Base-by-base conservation (phyloP, 2,797 vertebrate species). In the Xenopus petersii region DNA sequence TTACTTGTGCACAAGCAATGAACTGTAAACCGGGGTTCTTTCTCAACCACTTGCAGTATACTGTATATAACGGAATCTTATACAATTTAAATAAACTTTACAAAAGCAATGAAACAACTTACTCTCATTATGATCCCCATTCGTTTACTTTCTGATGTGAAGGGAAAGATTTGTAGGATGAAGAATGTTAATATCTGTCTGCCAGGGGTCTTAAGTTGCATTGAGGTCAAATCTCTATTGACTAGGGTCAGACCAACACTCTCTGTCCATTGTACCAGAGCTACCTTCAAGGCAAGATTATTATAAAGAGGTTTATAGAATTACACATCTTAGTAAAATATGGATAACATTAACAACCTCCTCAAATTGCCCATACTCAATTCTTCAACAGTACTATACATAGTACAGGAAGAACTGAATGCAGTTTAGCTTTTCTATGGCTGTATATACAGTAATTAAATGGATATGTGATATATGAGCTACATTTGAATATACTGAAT, bases 81-180 rank as follows among this genome's bases (percentile, higher is more conserved):
- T 30, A 30, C 26, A 30, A 2, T 30, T 30, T 30, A 30, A 30
- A 30, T 30, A 30, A 1, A 30, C 2, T 30, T 30, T 30, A 4
- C 26, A 30, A 63, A 63, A 63, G 12, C 33, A 46, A 16, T 59
- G 7, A 62, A 81, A 21, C 70, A 63, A 47, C 85, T 71, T 87
- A 98, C 96, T 92, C 92, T 90, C 71, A 98, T 90, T 26, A 99
- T 97, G 90, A 98, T 93, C 72, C 97, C 97, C 97, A 99, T 99
- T 77, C 96, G 92, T 81, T 98, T 99, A 94, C 95, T 96, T 89
- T 98, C 97, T 0, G 97, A 98, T 33, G 97, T 99, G 88, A 98
- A 99, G 58, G 97, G 97, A 79, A 99, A 98, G 86, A 96, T 93
- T 87, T 98, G 96, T 70, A 99, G 92, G 87, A 99, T 94, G 75